Evolutionary conservation across 2,797 vertebrate genomes (phyloP).

Genomic region (Sebastes vulpes): DNA sequence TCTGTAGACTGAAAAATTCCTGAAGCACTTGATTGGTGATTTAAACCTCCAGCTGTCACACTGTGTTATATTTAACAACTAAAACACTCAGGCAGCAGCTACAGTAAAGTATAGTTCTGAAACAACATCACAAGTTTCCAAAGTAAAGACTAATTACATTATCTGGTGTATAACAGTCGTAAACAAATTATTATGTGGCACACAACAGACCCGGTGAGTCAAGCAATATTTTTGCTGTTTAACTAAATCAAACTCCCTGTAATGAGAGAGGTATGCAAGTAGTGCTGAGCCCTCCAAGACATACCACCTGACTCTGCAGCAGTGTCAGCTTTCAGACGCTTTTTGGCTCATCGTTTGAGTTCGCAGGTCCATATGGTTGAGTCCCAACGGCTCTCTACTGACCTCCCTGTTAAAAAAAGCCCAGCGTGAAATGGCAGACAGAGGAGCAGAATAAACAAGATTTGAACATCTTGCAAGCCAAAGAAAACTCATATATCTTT

Average conservation of each 20-base stretch:
- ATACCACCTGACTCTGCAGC: conserved; percentile 4
- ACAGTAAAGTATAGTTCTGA: background rate
- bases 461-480: background rate
- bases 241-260: background rate
- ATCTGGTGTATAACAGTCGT: background rate
- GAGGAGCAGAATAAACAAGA: background rate
- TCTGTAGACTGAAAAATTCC: background rate
- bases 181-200: background rate
- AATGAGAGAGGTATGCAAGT: background rate
- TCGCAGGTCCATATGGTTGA: background rate
- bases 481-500: background rate
- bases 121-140: background rate
- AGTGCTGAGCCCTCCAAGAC: background rate
- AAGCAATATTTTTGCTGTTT: background rate
- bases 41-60: conserved; percentile 4
- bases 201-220: background rate
- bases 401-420: background rate
- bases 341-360: background rate
- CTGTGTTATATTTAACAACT: background rate
- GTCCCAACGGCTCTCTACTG: background rate
- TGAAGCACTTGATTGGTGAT: background rate
- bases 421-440: background rate
- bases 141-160: background rate
- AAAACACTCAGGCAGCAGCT: conserved; percentile 4
- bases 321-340: background rate